Percentiles rank a stretch among this genome's conserved stretches.
These are phyloP conservation scores for Heliconius himera DNA, from an alignment of 1,140 invertebrate species.

Conservation along the genomic window DNA sequence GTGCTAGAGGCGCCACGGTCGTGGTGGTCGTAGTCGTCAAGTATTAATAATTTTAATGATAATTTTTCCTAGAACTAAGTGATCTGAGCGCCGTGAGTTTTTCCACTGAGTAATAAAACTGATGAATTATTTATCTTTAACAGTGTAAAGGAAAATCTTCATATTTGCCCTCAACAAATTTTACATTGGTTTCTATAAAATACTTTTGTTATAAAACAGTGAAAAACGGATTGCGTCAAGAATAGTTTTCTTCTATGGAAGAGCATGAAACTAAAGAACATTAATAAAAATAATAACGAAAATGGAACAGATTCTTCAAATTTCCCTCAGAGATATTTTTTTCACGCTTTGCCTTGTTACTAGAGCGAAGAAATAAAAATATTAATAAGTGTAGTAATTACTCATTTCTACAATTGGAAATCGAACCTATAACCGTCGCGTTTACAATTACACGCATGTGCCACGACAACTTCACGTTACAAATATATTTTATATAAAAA, in stretches of 20 bases:
- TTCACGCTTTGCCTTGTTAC: too few relatives aligned
- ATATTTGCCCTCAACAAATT: not conserved
- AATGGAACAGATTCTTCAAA: too few relatives aligned
- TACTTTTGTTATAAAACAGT: not conserved
- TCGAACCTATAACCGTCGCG: too few relatives aligned
- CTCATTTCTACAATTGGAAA: too few relatives aligned
- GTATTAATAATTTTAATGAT: not conserved
- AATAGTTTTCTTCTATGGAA: not conserved
- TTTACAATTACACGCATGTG: too few relatives aligned
- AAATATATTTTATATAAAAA: not conserved
- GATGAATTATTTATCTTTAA: not conserved
- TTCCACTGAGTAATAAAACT: not conserved
- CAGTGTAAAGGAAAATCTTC: not conserved
- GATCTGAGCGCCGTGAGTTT: not conserved
- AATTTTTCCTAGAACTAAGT: not conserved
- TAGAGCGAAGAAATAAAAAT: too few relatives aligned
- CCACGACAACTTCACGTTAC: too few relatives aligned
- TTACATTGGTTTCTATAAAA: not conserved
- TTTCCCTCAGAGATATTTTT: too few relatives aligned
- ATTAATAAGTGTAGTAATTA: too few relatives aligned
- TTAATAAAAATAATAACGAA: too few relatives aligned
- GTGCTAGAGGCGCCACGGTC: not conserved
- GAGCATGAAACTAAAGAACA: too few relatives aligned
- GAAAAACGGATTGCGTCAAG: not conserved
- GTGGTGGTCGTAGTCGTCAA: not conserved